Evolutionary conservation across 30 jellyfish, hydroid and myxozoan genomes (phyloP).

Genomic region (Rhopilema esculentum): DNA sequence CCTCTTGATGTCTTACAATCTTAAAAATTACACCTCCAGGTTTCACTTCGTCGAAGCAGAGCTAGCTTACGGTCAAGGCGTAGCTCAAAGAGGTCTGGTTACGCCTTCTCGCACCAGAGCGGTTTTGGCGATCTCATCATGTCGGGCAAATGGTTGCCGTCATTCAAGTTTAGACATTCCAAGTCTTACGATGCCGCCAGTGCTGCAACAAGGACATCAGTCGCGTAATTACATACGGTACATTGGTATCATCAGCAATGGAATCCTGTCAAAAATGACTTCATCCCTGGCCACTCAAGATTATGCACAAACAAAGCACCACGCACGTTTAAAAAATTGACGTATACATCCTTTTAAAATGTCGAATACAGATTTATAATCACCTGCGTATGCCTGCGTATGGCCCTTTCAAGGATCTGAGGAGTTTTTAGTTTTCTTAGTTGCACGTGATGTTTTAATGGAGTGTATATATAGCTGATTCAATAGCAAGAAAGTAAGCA

Average conservation of each 20-base stretch:
- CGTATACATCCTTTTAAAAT: too few species aligned
- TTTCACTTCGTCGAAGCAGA: slow-evolving; percentile 74
- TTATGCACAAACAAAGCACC: not conserved
- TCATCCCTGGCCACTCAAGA: too few species aligned
- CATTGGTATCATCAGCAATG: not conserved
- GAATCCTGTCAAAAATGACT: too few species aligned
- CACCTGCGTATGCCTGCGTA: too few species aligned
- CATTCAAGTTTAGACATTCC: slow-evolving; percentile 62
- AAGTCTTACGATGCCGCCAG: slow-evolving; percentile 68
- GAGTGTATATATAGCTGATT: not conserved
- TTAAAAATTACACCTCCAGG: too few species aligned
- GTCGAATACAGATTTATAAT: too few species aligned
- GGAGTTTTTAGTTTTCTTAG: not conserved
- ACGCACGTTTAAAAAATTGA: not conserved
- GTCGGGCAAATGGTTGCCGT: slow-evolving; percentile 97
- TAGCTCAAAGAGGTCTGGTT: slow-evolving; percentile 87
- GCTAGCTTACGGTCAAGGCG: slow-evolving; percentile 93
- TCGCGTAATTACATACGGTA: not conserved
- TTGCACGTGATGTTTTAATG: not conserved
- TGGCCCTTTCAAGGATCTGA: too few species aligned
- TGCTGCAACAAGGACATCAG: slow-evolving; percentile 42
- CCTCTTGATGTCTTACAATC: too few species aligned
- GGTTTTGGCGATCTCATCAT: slow-evolving; percentile 94
- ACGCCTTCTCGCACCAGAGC: slow-evolving; percentile 91
- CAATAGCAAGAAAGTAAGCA: not conserved